phyloP scores from a whole-genome alignment of 2,888 invertebrate genomes.

The Xestia ashworthii region DNA sequence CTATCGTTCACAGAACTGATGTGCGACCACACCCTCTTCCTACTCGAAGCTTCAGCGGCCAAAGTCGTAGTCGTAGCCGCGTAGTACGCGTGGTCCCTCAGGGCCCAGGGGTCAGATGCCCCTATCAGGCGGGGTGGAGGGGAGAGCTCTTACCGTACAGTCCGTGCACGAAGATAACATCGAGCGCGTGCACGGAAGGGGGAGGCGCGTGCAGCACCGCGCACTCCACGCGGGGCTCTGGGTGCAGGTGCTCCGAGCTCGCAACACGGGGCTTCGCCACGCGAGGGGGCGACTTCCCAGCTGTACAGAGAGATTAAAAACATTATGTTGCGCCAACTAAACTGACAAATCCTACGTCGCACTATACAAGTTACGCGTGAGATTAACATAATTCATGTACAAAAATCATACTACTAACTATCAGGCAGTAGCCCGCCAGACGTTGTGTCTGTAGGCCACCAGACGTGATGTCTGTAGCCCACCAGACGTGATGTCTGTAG shows the following conservation, averaged over 20 bases:
- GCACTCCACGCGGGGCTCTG: conserved; percentile 83
- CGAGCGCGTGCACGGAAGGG: conserved; percentile 80
- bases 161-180: conserved; percentile 96
- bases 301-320: background rate
- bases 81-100: too few relatives aligned
- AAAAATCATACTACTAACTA: too few relatives aligned
- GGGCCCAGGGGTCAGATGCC: too few relatives aligned
- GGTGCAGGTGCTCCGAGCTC: conserved; percentile 82
- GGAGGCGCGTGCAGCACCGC: conserved; percentile 80
- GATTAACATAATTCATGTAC: background rate
- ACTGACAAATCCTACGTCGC: background rate
- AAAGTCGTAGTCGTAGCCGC: too few relatives aligned
- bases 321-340: background rate
- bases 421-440: too few relatives aligned
- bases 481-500: too few relatives aligned
- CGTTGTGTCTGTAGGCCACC: too few relatives aligned
- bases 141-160: conserved; percentile 90
- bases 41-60: too few relatives aligned
- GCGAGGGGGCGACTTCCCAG: background rate
- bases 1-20: too few relatives aligned
- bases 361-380: background rate
- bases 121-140: too few relatives aligned
- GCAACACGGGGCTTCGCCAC: conserved; percentile 74
- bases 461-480: too few relatives aligned
- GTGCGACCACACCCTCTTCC: too few relatives aligned